Evolutionary conservation across 92 coral and sea anemone species (phyloP).

Genomic region (Parazoanthus swiftii): DNA sequence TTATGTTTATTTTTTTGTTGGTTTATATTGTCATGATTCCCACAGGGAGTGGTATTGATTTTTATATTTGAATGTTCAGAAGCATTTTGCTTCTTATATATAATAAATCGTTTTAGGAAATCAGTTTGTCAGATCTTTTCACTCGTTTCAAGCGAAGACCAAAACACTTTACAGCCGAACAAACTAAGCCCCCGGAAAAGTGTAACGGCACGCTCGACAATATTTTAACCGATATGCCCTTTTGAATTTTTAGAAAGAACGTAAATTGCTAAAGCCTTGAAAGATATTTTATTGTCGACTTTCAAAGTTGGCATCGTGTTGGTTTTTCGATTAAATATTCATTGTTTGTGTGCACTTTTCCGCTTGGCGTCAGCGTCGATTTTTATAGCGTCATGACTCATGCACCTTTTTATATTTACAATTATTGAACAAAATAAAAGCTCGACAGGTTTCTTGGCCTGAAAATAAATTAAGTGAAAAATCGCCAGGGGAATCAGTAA

Average conservation of each 20-base stretch:
- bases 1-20: background rate
- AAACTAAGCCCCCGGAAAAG: background rate
- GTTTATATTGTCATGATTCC: background rate
- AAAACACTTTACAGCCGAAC: too few relatives aligned
- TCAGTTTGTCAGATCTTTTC: background rate
- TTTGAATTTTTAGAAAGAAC: background rate
- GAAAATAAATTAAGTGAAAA: background rate
- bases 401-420: background rate
- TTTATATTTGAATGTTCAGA: background rate
- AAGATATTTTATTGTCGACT: background rate
- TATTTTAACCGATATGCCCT: background rate
- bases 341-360: conserved; percentile 24
- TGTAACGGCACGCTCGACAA: background rate
- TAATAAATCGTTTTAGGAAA: too few relatives aligned
- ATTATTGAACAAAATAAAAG: background rate
- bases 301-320: conserved; percentile 16
- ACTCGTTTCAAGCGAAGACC: background rate
- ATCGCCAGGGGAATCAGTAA: background rate
- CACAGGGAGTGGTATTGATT: background rate
- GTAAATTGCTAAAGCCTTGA: background rate
- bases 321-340: conserved; percentile 19
- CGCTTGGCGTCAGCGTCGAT: conserved; percentile 23
- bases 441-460: background rate
- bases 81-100: background rate
- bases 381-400: conserved; percentile 32